Evolutionary conservation across 2,888 invertebrate genomes (phyloP).

Genomic region (Drosophila maculinotata): DNA sequence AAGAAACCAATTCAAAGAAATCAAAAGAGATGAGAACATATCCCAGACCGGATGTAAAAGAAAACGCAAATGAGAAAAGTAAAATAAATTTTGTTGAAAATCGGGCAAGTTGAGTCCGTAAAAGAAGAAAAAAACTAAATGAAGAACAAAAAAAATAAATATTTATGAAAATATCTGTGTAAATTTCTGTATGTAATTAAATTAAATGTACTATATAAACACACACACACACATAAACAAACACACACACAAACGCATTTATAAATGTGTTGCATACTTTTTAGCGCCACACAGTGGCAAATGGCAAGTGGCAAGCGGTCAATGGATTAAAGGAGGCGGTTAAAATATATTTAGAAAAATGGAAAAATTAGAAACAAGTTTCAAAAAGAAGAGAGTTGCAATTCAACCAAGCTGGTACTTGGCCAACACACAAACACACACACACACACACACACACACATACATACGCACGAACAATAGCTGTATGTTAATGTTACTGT

Average conservation of each 20-base stretch:
- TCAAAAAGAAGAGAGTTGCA: conserved; percentile 12
- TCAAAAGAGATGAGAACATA: conserved; percentile 22
- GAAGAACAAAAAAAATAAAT: conserved; percentile 3
- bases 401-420: conserved; percentile 63
- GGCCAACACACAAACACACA: conserved; percentile 42
- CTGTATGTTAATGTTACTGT: conserved; percentile 12
- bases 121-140: conserved; percentile 5
- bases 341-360: background rate
- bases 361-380: conserved; percentile 9
- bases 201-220: conserved; percentile 39
- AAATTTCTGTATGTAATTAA: conserved; percentile 72
- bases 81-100: conserved; percentile 24
- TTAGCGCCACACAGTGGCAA: no score
- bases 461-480: no score
- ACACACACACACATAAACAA: conserved; percentile 4
- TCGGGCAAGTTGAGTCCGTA: conserved; percentile 16
- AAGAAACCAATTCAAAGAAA: background rate
- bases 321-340: background rate
- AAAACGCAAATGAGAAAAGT: conserved; percentile 3
- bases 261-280: conserved; percentile 42
- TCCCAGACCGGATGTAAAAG: conserved; percentile 18
- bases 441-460: conserved; percentile 7
- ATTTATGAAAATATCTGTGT: conserved; percentile 55
- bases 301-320: conserved; percentile 4
- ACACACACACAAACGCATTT: conserved; percentile 3